Base-by-base conservation (phyloP, 2,113 vertebrate genomes). In the Eulemur macaco region DNA sequence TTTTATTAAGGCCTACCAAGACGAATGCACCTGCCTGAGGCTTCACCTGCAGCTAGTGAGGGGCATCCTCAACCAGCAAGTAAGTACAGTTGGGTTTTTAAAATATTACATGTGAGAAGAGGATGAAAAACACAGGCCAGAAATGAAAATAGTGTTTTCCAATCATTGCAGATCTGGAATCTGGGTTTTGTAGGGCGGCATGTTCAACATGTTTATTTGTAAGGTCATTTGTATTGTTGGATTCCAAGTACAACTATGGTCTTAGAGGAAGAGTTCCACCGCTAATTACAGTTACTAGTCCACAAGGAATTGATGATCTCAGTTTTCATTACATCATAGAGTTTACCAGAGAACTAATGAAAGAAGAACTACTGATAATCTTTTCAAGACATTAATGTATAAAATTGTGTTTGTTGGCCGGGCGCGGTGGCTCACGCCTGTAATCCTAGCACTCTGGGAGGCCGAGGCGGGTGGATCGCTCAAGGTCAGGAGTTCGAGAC, bases 1-100 rank as follows among this genome's bases (percentile, higher is more conserved):
- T 97, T 99, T 99, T 97, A 86, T 98, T 58, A 98, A 82, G 74
- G 95, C 94, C 82, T 99, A 98, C 96, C 96, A 76, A 86, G 97
- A 98, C 2, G 98, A 99, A 52, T 92, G 91, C 3, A 34, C 88
- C 87, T 99, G 98, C 77, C 97, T 99, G 77, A 98, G 97, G 74
- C 98, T 97, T 97, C 99, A 98, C 76, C 95, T 97, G 91, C 97
- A 98, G 95, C 98, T 99, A 11, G 97, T 99, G 88, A 98, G 83
- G 94, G 80, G 88, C 50, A 52, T 98, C 73, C 87, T 99, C 95
- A 98, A 98, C 92, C 95, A 92, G 82, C 98, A 99, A 9, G 99
- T 99, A 96, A 98, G 83, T 20, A 87, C 8, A 31, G 45, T 74
- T n/a, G 45, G 81, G 39, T 88, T 91, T 56, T 92, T 73, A 18